Evolutionary conservation across 2,888 invertebrate species (phyloP).

Genomic region (Anagyrus pseudococci): DNA sequence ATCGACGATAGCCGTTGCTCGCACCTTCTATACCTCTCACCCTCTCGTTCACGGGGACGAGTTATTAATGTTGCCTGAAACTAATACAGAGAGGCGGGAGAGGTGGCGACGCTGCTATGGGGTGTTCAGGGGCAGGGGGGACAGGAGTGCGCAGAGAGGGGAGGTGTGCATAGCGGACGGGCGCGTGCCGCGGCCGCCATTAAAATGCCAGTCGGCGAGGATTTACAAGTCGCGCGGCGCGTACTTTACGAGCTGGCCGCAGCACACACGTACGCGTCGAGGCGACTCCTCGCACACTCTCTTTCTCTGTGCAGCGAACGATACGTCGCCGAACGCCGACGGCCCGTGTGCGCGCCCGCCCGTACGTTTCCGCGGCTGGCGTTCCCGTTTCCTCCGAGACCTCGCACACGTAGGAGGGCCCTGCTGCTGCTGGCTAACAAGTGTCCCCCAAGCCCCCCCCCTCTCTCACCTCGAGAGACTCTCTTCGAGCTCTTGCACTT

Average conservation of each 20-base stretch:
- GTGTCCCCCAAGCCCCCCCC: neutral
- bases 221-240: constrained; percentile 47
- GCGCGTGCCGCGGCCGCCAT: constrained; percentile 50
- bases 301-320: constrained; percentile 47
- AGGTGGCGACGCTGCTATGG: no score
- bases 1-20: constrained; percentile 56
- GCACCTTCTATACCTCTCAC: no score
- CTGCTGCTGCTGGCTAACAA: neutral
- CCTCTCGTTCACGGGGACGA: constrained; percentile 34
- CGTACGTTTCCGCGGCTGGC: neutral
- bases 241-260: constrained; percentile 59
- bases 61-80: constrained; percentile 59
- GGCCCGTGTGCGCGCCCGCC: constrained; percentile 37
- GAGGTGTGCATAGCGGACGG: no score
- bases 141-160: no score
- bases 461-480: neutral
- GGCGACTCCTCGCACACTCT: no score
- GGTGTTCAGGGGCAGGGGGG: no score
- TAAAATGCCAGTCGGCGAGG: constrained; percentile 56
- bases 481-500: no score
- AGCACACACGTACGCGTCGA: no score
- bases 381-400: constrained; percentile 9
- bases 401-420: no score
- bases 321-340: constrained; percentile 42
- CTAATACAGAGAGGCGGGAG: no score